phyloP scores from a whole-genome alignment of 2,888 invertebrate genomes.

The Iphiclides podalirius region DNA sequence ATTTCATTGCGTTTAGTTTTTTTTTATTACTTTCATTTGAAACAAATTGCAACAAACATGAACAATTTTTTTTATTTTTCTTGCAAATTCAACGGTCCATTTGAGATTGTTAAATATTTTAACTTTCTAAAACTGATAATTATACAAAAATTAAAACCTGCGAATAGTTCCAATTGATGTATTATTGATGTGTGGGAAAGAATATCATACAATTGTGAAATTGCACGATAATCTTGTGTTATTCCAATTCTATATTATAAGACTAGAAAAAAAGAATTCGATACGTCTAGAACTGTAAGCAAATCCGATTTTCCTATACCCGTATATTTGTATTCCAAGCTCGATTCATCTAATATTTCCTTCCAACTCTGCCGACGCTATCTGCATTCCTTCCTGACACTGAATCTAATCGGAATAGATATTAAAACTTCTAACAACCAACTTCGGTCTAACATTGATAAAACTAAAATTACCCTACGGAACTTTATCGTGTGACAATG shows the following conservation, averaged over 20 bases:
- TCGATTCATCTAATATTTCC: slow-evolving; percentile 78
- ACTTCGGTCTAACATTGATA: slow-evolving; percentile 45
- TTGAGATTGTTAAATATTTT: too few relatives aligned
- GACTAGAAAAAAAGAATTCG: slow-evolving; percentile 66
- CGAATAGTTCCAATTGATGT: slow-evolving; percentile 57
- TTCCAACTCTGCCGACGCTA: slow-evolving; percentile 72
- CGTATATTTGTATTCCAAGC: slow-evolving; percentile 78
- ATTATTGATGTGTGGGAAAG: too few relatives aligned
- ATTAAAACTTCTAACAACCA: slow-evolving; percentile 75
- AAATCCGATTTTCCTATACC: slow-evolving; percentile 78
- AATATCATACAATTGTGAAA: too few relatives aligned
- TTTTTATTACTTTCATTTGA: too few relatives aligned
- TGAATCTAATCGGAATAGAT: slow-evolving; percentile 81
- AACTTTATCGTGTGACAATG: background rate
- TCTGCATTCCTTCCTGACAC: slow-evolving; percentile 77
- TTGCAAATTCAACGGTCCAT: too few relatives aligned
- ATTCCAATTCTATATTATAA: too few relatives aligned
- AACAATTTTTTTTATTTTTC: too few relatives aligned
- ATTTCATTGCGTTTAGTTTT: background rate
- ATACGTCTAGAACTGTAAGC: slow-evolving; percentile 71
- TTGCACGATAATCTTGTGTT: too few relatives aligned
- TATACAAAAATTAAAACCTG: background rate
- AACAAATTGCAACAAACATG: too few relatives aligned
- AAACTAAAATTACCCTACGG: slow-evolving; percentile 27
- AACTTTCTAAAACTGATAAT: too few relatives aligned